Conservation (phyloP, 2,113 vertebrate genomes). For the Pygoscelis antarcticus region DNA sequence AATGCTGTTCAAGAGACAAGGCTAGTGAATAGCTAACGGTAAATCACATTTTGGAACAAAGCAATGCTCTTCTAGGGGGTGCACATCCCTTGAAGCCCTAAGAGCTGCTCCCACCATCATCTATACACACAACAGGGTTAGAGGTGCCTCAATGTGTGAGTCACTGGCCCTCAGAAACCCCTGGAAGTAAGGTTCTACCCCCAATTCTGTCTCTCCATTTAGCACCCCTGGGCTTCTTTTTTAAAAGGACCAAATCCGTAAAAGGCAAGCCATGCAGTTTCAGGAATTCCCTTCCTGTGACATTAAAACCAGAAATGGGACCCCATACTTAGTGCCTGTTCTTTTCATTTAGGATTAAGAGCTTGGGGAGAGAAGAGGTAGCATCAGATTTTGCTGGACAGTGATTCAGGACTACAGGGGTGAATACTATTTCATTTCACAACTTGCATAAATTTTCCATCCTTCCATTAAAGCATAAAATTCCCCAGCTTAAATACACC, state of each 20-base stretch:
- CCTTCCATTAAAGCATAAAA: neutral
- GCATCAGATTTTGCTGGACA: neutral
- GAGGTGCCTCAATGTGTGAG: neutral
- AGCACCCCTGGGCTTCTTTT: neutral
- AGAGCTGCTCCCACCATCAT: neutral
- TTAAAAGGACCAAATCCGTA: neutral
- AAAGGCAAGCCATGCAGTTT: neutral
- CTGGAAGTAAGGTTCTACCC: neutral
- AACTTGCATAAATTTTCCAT: neutral
- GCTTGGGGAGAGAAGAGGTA: neutral
- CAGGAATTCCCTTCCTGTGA: neutral
- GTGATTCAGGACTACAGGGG: neutral
- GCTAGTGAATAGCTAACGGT: neutral
- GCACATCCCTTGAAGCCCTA: neutral
- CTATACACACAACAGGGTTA: neutral
- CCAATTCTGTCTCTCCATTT: neutral
- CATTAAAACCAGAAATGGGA: neutral
- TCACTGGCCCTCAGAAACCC: neutral
- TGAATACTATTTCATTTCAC: neutral
- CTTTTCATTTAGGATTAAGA: neutral
- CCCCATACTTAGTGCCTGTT: neutral
- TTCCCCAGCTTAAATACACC: neutral
- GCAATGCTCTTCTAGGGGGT: neutral
- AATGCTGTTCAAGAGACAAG: neutral
- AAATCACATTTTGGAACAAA: neutral